These are phyloP conservation scores for Amblyopsis hoosieri DNA, from an alignment of 2,797 vertebrate genomes.

Conservation along the genomic window DNA sequence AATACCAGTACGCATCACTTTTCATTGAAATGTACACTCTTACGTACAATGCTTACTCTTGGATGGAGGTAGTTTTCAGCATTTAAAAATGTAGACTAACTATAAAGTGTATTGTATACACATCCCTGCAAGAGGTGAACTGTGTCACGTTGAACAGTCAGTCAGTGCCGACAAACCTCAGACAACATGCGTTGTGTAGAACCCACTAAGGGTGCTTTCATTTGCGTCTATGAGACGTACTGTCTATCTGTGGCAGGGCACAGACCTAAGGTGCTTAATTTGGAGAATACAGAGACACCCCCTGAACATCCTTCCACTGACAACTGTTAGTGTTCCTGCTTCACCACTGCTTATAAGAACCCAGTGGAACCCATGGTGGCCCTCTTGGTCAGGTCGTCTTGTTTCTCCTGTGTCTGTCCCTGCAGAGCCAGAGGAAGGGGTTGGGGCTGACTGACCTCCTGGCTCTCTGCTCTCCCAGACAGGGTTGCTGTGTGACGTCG, in stretches of 20 bases:
- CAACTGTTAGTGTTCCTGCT: background rate
- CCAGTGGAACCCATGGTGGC: background rate
- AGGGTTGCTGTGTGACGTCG: conserved; percentile 43
- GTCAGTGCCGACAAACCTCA: background rate
- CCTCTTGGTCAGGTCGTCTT: conserved; percentile 71
- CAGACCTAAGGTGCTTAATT: background rate
- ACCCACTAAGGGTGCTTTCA: background rate
- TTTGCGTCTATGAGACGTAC: background rate
- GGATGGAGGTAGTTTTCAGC: background rate
- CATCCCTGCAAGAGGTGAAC: conserved; percentile 7
- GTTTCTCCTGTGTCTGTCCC: conserved; percentile 74
- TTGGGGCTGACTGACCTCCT: conserved; percentile 57
- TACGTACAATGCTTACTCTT: background rate
- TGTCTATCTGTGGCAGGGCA: background rate
- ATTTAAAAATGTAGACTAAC: background rate
- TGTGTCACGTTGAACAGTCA: conserved; percentile 11
- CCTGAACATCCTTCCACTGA: background rate
- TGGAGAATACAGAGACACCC: too few species aligned
- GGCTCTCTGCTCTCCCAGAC: conserved; percentile 65
- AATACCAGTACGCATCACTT: too few species aligned
- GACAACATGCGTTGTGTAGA: background rate
- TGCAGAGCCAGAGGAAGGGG: conserved; percentile 74
- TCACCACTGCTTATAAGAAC: background rate
- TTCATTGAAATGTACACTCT: too few species aligned
- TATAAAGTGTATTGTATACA: conserved; percentile 4